phyloP scores from a whole-genome alignment of 2,888 invertebrate genomes.

The Hecatera dysodea region DNA sequence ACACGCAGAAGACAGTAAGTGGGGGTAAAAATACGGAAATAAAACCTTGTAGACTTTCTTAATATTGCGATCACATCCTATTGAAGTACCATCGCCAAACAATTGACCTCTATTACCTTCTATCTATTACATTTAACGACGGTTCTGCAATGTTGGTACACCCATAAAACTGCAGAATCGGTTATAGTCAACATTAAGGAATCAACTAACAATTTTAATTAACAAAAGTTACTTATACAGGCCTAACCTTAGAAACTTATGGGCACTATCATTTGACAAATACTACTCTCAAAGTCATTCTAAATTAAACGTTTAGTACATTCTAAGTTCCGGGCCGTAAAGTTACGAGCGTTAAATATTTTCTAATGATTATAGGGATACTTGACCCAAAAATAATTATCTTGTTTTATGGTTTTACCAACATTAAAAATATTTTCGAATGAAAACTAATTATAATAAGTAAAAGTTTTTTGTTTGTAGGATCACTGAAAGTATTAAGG shows the following conservation, averaged over 20 bases:
- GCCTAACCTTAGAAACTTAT: conserved; percentile 38
- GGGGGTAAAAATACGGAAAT: neutral
- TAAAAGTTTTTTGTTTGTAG: neutral
- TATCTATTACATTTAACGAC: conserved; percentile 26
- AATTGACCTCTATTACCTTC: neutral
- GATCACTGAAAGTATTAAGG: neutral
- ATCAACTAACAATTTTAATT: conserved; percentile 35
- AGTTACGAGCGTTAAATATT: conserved; percentile 22
- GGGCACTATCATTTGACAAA: conserved; percentile 11
- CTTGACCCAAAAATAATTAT: conserved; percentile 24
- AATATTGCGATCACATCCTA: neutral
- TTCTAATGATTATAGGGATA: conserved; percentile 12
- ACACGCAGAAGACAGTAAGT: no score
- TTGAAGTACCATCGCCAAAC: conserved; percentile 1
- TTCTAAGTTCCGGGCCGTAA: conserved; percentile 17
- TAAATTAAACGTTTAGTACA: conserved; percentile 12
- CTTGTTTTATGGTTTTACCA: neutral
- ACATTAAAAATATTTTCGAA: conserved; percentile 14
- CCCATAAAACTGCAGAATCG: conserved; percentile 13
- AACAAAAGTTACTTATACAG: conserved; percentile 35
- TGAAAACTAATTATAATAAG: neutral
- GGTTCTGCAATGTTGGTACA: neutral
- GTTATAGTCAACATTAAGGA: neutral
- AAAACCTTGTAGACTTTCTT: neutral
- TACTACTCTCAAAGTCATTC: conserved; percentile 20